Percentiles rank a stretch among this genome's conserved stretches.
phyloP scores from a whole-genome alignment of 2,113 vertebrate species.

The Clinocottus analis region DNA sequence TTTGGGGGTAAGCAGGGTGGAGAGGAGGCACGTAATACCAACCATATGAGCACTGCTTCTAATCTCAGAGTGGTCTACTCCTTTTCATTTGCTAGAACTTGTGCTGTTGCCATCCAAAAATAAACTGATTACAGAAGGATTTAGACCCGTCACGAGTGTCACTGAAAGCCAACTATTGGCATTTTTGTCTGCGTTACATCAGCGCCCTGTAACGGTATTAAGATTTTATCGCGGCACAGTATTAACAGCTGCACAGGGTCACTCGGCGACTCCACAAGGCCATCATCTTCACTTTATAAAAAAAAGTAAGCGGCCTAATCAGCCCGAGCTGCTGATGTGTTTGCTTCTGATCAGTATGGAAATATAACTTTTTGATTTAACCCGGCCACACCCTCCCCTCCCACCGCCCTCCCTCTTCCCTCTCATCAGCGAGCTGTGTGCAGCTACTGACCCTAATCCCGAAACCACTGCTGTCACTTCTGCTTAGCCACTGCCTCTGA shows the following conservation, averaged over 20 bases:
- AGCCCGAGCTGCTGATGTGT: conserved; percentile 52
- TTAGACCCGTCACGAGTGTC: conserved; percentile 30
- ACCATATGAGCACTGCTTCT: neutral
- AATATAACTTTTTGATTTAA: conserved; percentile 43
- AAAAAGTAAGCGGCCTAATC: conserved; percentile 23
- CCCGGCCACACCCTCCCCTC: neutral
- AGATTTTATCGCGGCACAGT: conserved; percentile 43
- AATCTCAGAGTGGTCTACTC: conserved; percentile 7
- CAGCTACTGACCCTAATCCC: conserved; percentile 67
- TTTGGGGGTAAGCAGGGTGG: neutral
- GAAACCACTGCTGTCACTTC: conserved; percentile 67
- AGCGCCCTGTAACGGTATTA: conserved; percentile 37
- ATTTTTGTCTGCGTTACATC: conserved; percentile 35
- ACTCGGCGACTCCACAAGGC: conserved; percentile 19
- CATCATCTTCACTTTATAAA: conserved; percentile 19
- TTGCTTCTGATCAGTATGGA: conserved; percentile 39
- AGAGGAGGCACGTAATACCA: conserved; percentile 3
- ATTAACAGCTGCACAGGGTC: conserved; percentile 47
- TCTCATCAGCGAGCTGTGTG: conserved; percentile 31
- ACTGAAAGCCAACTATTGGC: conserved; percentile 44
- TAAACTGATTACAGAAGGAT: conserved; percentile 39
- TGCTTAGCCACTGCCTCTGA: conserved; percentile 58
- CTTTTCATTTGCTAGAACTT: conserved; percentile 23
- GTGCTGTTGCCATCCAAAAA: conserved; percentile 22
- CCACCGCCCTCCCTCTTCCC: conserved; percentile 1